Base-by-base conservation (phyloP, 2,113 vertebrate genomes). In the Eclectus roratus region DNA sequence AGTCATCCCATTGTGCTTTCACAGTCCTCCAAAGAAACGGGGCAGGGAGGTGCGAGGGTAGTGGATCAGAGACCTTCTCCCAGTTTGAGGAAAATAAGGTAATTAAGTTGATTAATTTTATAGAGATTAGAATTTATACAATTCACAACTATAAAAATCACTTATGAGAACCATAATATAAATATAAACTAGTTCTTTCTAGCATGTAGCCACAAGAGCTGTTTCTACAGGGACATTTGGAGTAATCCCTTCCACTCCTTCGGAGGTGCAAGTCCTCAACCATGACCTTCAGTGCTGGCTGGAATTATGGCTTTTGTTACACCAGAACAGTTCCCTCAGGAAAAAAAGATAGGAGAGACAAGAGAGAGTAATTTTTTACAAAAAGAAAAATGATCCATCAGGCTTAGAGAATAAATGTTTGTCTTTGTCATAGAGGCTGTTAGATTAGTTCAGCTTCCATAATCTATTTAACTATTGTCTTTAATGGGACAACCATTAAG, bases 391-490 rank as follows among this genome's bases (percentile, higher is more conserved):
- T 20, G 5, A 85, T 80, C 70, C 41, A 66, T 88, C 74, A 80
- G 71, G 80, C 27, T 90, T 82, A 73, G 18, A 68, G n/a, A 50
- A 91, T 64, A 91, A 96, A 80, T 83, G 43, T 95, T 94, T 97
- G 43, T 73, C 79, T 90, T 89, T 94, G 69, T 83, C 84, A 93
- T 55, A 78, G 77, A 94, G 11, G 9, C 29, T 88, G 60, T 89
- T 90, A 93, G 72, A 94, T 89, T 92, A 91, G 86, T 92, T 96
- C 88, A 91, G 72, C 65, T 92, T 95, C 83, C 80, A 87, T 92
- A 93, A 93, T 92, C 94, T 93, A 69, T 96, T 94, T 95, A 95
- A 95, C 88, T 94, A 94, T 94, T 92, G 56, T 80, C 85, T 89
- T 95, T 93, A 96, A 94, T 92, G 61, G 86, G 56, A 74, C 39